These are phyloP conservation scores for Pyrgus malvae DNA, from an alignment of 2,888 invertebrate species.

Conservation along the genomic window DNA sequence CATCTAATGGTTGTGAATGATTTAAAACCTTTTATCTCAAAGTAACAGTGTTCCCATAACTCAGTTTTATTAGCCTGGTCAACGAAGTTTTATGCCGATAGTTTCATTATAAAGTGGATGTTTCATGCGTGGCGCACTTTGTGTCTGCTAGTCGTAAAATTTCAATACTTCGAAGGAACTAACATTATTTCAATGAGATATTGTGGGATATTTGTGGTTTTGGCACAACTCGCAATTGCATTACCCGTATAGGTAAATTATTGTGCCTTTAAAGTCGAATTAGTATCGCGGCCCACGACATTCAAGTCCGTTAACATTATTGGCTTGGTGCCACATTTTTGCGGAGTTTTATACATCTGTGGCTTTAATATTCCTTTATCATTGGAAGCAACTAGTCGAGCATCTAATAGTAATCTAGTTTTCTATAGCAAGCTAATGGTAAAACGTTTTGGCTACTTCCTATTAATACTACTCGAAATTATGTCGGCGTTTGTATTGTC, in stretches of 20 bases:
- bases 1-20: conserved; percentile 79
- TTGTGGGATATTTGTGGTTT: conserved; percentile 51
- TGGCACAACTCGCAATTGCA: conserved; percentile 54
- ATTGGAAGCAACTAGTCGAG: conserved; percentile 41
- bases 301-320: conserved; percentile 59
- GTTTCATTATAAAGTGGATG: conserved; percentile 65
- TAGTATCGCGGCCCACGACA: conserved; percentile 59
- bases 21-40: conserved; percentile 80
- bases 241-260: conserved; percentile 62
- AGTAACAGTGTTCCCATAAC: conserved; percentile 76
- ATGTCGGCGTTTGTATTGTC: not conserved
- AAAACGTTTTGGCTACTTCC: conserved; percentile 14
- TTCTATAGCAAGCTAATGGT: conserved; percentile 25
- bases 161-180: conserved; percentile 53
- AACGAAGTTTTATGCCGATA: conserved; percentile 69
- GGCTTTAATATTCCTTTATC: conserved; percentile 50
- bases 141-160: conserved; percentile 57
- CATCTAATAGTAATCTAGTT: conserved; percentile 29
- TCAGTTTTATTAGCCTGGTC: conserved; percentile 79
- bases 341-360: conserved; percentile 48
- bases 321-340: conserved; percentile 65
- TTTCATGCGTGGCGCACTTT: conserved; percentile 57
- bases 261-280: conserved; percentile 70
- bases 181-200: conserved; percentile 45
- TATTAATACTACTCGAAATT: conserved; percentile 5